Evolutionary conservation across 2,797 vertebrate genomes (phyloP), one percentile per base, ranked within the genome.

Genomic region (Lepilemur septentrionalis): DNA sequence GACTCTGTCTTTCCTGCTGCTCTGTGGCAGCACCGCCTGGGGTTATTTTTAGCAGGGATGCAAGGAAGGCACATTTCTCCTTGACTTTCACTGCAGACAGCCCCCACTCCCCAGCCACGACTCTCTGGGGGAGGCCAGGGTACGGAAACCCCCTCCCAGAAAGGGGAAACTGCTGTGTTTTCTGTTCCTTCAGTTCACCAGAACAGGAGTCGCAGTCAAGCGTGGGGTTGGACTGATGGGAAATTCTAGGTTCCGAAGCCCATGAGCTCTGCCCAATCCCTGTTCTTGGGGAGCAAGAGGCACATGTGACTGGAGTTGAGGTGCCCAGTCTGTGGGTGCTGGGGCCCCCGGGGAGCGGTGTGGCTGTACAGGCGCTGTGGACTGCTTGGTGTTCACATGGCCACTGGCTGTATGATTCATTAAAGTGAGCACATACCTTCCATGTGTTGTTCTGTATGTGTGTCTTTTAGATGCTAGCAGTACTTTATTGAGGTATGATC

Each of bases 121-220:
- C 80, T 13, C 1, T 13, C 59, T 18, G 12, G 57, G 52, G 70
- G 82, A 91, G 88, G 57, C 73, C 7, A 15, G 15, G 18, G 65
- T 18, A 41, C 10, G 76, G 94, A 97, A 97, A 96, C 72, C 84
- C 89, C 94, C 96, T 92, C 91, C 67, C 91, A 79, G 80, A 96
- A 94, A 96, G 72, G 95, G 94, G 96, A 97, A 96, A 89, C 18
- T 41, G 9, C 46, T 52, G 41, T 83, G 23, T 96, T 97, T 96
- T 97, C 92, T 97, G 95, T 96, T 95, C 89, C 89, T 91, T 81
- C 88, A 52, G 22, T 61, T 94, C 81, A 78, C 81, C 72, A 59
- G 94, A 70, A 70, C 48, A 35, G 30, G 70, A 89, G 72, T 7
- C 10, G 23, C n/a, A 18, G 65, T 65, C 87, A 84, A 88, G 72